Conservation (phyloP, 2,797 vertebrate genomes). For the Tamandua tetradactyla region DNA sequence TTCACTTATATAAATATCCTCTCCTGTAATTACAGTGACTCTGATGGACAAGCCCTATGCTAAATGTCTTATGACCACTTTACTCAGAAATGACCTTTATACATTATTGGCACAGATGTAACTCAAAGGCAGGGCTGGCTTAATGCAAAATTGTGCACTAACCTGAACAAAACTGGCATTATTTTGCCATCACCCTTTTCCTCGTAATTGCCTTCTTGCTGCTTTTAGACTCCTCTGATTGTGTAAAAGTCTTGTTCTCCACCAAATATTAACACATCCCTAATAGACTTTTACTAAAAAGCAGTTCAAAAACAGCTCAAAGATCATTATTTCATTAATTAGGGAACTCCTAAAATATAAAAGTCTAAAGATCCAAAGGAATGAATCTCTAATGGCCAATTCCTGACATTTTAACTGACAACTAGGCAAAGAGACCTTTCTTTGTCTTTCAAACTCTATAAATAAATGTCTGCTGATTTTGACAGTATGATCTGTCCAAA, state of each 20-base stretch:
- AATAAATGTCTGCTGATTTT: neutral
- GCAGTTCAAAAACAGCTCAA: neutral
- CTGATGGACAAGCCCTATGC: rapidly evolving
- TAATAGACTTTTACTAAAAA: neutral
- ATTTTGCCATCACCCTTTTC: rapidly evolving
- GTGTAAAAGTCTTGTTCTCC: neutral
- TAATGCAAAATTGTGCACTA: rapidly evolving
- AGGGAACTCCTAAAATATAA: neutral
- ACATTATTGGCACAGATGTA: rapidly evolving
- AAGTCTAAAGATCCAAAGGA: neutral
- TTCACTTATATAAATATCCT: neutral
- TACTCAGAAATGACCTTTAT: neutral
- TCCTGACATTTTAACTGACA: neutral
- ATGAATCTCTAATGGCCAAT: neutral
- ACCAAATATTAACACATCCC: too few species aligned
- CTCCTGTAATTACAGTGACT: rapidly evolving
- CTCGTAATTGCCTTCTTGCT: neutral
- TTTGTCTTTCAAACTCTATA: neutral
- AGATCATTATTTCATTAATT: neutral
- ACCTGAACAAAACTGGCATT: rapidly evolving
- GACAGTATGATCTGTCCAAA: rapidly evolving
- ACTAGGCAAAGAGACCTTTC: too few species aligned
- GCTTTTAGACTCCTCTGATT: neutral
- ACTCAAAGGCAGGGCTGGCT: neutral
- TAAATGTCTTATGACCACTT: rapidly evolving